A percentile compares a stretch with the other conserved stretches of the same genome.
Evolutionary conservation across 2,797 vertebrate species (phyloP).

Genomic region (Bovichtus variegatus): DNA sequence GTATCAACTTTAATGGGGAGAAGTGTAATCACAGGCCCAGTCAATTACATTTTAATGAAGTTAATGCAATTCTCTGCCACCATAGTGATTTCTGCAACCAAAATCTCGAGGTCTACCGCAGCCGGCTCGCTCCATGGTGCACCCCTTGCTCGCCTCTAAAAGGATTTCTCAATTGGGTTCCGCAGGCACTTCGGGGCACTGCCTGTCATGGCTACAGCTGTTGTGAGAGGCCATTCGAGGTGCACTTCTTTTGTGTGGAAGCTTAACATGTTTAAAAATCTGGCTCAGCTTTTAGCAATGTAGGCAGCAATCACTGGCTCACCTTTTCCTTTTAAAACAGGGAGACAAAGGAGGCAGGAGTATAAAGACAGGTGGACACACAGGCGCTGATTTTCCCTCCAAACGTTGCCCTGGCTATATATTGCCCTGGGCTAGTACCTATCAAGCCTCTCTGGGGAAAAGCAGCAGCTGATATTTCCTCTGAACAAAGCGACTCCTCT

Average conservation of each 20-base stretch:
- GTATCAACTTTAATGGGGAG: slow-evolving; percentile 30
- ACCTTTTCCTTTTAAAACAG: slow-evolving; percentile 34
- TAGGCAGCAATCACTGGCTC: slow-evolving; percentile 28
- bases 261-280: slow-evolving; percentile 30
- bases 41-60: slow-evolving; percentile 55
- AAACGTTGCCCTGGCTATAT: slow-evolving; percentile 17
- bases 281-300: slow-evolving; percentile 33
- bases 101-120: slow-evolving; percentile 15
- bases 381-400: slow-evolving; percentile 13
- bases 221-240: slow-evolving; percentile 44
- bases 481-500: slow-evolving; percentile 27
- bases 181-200: slow-evolving; percentile 10
- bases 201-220: slow-evolving; percentile 47
- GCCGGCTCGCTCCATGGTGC: not conserved
- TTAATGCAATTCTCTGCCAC: slow-evolving; percentile 17
- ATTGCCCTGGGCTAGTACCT: slow-evolving; percentile 22
- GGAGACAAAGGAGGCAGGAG: slow-evolving; percentile 37
- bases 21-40: slow-evolving; percentile 15
- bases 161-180: slow-evolving; percentile 29
- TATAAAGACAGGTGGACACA: slow-evolving; percentile 38
- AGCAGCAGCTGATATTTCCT: slow-evolving; percentile 20
- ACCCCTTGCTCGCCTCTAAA: slow-evolving; percentile 37
- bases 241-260: slow-evolving; percentile 32
- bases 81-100: slow-evolving; percentile 3
- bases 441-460: slow-evolving; percentile 17